Evolutionary conservation across 2,888 invertebrate species (phyloP).

Genomic region (Eretmocerus hayati): DNA sequence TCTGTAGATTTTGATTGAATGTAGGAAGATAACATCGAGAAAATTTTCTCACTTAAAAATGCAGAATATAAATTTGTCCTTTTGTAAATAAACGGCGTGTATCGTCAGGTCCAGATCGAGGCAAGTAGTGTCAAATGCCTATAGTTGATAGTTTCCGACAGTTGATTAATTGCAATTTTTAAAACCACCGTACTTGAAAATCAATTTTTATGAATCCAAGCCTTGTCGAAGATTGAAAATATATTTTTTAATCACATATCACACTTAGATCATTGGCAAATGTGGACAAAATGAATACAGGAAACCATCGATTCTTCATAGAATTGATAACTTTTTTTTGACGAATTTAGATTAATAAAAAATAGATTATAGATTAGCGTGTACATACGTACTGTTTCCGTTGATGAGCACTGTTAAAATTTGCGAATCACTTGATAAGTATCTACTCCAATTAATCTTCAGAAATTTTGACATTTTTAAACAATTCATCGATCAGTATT

Average conservation of each 20-base stretch:
- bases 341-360: no score
- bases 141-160: background rate
- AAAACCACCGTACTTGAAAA: conserved; percentile 11
- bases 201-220: conserved; percentile 11
- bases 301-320: no score
- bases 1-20: background rate
- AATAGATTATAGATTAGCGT: no score
- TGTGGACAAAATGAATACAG: no score
- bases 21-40: background rate
- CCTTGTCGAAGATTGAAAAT: background rate
- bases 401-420: no score
- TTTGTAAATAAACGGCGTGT: conserved; percentile 15
- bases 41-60: background rate
- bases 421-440: no score
- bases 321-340: no score
- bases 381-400: no score
- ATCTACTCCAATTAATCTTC: no score
- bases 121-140: background rate
- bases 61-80: conserved; percentile 10
- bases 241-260: conserved; percentile 9
- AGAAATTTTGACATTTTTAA: no score
- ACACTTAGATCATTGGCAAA: background rate
- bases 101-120: no score
- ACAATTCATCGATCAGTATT: no score
- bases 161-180: conserved; percentile 4